Conservation (phyloP, 2,797 vertebrate species). For the Falco berigora region DNA sequence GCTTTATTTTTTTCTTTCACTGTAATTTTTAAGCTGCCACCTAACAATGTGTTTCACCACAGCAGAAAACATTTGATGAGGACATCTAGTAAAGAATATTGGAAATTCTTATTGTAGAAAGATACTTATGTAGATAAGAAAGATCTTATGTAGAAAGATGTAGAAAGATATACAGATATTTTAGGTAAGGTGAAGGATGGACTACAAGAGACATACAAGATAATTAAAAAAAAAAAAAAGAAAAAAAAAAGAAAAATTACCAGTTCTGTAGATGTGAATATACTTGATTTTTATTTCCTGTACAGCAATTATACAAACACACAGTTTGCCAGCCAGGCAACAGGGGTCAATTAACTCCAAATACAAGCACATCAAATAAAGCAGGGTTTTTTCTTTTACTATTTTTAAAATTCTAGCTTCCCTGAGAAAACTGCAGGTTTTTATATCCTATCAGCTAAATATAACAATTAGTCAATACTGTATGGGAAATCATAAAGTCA, state of each 20-base stretch:
- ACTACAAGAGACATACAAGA: not conserved
- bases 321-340: not conserved
- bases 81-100: not conserved
- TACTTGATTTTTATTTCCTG: not conserved
- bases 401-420: not conserved
- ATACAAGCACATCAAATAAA: not conserved
- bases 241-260: not conserved
- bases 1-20: not conserved
- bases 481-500: not conserved
- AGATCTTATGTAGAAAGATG: no score
- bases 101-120: not conserved
- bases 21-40: not conserved
- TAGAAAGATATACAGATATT: not conserved
- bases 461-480: not conserved
- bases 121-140: no score
- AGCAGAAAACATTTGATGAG: not conserved
- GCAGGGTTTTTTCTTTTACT: accelerated
- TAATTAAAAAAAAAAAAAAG: not conserved
- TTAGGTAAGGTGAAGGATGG: not conserved
- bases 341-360: not conserved
- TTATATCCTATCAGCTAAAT: not conserved
- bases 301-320: not conserved
- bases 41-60: not conserved
- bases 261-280: not conserved
- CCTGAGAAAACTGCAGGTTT: not conserved